Conservation (phyloP, 2,888 invertebrate species). For the Tridacna gigas region DNA sequence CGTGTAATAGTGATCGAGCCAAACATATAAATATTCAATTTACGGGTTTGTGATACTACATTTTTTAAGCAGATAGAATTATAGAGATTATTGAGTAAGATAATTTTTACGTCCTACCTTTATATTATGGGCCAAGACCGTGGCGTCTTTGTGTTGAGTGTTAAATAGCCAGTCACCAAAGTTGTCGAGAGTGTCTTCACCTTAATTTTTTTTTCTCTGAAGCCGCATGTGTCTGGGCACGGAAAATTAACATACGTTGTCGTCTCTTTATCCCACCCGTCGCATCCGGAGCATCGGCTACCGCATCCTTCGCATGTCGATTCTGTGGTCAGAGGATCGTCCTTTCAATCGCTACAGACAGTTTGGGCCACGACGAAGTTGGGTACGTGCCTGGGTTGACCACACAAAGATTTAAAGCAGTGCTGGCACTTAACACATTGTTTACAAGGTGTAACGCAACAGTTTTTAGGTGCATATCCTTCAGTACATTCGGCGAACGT, state of each 20-base stretch:
- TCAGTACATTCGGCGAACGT: background rate
- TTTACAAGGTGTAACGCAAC: no score
- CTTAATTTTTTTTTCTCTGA: conserved; percentile 48
- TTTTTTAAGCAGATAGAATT: conserved; percentile 1
- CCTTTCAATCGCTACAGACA: conserved; percentile 31
- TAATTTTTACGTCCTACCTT: no score
- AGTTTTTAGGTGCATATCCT: background rate
- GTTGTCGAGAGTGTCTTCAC: conserved; percentile 34
- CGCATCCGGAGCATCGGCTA: conserved; percentile 35
- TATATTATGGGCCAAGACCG: conserved; percentile 53
- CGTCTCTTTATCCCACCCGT: conserved; percentile 12
- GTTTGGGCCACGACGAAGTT: conserved; percentile 52
- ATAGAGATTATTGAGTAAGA: no score
- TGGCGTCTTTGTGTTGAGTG: conserved; percentile 44
- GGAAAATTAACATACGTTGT: conserved; percentile 10
- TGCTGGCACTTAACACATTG: conserved; percentile 24
- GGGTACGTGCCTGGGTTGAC: no score
- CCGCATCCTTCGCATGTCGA: conserved; percentile 24
- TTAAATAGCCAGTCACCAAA: conserved; percentile 50
- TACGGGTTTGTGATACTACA: background rate
- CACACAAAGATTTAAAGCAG: conserved; percentile 41
- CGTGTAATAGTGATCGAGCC: no score
- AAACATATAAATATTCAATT: conserved; percentile 1
- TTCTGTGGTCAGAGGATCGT: conserved; percentile 13
- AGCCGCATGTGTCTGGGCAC: conserved; percentile 41